A percentile compares a stretch with the other conserved stretches of the same genome.
Conservation (phyloP, 2,888 invertebrate species). For the Hirtodrosophila cameraria region DNA sequence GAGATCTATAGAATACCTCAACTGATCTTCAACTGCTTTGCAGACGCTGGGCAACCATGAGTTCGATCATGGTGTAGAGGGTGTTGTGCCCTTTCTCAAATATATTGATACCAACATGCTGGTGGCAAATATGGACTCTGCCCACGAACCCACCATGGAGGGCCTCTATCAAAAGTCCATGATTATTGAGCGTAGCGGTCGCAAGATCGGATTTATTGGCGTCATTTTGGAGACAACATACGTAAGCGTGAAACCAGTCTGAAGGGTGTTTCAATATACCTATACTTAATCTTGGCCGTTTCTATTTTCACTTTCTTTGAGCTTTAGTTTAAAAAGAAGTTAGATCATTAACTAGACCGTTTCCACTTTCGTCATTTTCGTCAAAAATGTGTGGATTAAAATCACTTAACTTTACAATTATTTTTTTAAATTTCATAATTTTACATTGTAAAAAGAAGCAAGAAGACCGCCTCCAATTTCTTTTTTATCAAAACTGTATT, state of each 20-base stretch:
- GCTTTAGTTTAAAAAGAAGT: no score
- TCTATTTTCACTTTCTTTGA: no score
- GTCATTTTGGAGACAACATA: slow-evolving; percentile 88
- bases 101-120: slow-evolving; percentile 87
- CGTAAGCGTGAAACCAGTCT: slow-evolving; percentile 12
- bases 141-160: slow-evolving; percentile 87
- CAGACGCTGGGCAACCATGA: slow-evolving; percentile 95
- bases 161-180: slow-evolving; percentile 87
- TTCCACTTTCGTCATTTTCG: no score
- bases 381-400: no score
- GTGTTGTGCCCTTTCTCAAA: slow-evolving; percentile 89
- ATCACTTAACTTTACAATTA: no score
- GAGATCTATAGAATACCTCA: not conserved
- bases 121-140: slow-evolving; percentile 90
- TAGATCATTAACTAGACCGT: no score
- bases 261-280: no score
- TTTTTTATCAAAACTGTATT: no score
- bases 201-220: slow-evolving; percentile 91
- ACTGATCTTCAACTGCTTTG: accelerated
- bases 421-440: no score
- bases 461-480: no score
- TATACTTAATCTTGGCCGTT: no score
- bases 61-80: slow-evolving; percentile 91
- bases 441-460: no score
- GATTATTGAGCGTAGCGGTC: slow-evolving; percentile 87